These are phyloP conservation scores for Balanococcus diminutus DNA, from an alignment of 2,888 invertebrate species.

Conservation along the genomic window DNA sequence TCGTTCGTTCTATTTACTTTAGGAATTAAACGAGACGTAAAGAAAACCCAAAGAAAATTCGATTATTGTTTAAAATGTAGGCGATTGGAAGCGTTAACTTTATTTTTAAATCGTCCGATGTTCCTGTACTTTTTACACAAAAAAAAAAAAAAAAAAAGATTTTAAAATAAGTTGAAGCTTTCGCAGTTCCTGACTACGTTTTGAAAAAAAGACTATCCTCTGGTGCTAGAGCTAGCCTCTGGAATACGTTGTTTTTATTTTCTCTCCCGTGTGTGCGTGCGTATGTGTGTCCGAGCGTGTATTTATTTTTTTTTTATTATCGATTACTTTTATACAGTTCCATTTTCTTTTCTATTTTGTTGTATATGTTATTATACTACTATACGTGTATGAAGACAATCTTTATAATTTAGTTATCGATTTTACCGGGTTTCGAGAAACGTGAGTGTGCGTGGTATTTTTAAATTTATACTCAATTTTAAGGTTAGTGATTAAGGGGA, in stretches of 20 bases:
- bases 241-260: background rate
- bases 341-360: background rate
- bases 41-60: slow-evolving; percentile 30
- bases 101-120: slow-evolving; percentile 1
- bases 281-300: background rate
- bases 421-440: background rate
- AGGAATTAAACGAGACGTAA: background rate
- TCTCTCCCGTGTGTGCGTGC: background rate
- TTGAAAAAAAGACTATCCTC: background rate
- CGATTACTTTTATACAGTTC: slow-evolving; percentile 31
- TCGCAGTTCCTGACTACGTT: slow-evolving; percentile 2
- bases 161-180: slow-evolving; percentile 21
- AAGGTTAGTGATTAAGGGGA: slow-evolving; percentile 17
- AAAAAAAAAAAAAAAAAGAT: background rate
- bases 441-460: background rate
- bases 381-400: slow-evolving; percentile 44
- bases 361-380: slow-evolving; percentile 1
- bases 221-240: background rate
- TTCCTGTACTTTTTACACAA: slow-evolving; percentile 26
- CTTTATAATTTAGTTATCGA: slow-evolving; percentile 30
- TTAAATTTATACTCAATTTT: slow-evolving; percentile 25
- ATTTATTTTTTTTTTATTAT: slow-evolving; percentile 30
- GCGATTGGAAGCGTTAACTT: background rate
- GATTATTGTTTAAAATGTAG: slow-evolving; percentile 8
- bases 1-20: background rate